Conservation (phyloP, 2,797 vertebrate genomes). For the Nasua narica region DNA sequence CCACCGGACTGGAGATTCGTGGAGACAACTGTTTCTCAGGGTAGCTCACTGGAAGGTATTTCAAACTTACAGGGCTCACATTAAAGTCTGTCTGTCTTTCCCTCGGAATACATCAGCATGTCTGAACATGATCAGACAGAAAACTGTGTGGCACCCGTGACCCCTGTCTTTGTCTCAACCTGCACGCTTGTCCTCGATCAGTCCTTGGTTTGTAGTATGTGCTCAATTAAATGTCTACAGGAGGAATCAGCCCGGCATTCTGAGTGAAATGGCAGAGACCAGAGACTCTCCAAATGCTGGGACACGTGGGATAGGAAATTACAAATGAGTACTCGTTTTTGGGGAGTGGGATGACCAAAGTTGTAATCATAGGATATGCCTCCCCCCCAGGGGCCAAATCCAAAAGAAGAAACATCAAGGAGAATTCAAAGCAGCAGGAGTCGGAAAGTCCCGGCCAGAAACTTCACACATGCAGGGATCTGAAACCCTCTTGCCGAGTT, state of each 20-base stretch:
- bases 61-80: not conserved
- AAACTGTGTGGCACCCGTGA: not conserved
- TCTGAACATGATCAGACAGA: not conserved
- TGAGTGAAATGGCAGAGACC: not conserved
- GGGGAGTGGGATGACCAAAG: not conserved
- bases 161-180: not conserved
- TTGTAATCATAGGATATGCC: not conserved
- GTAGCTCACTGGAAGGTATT: not conserved
- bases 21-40: too few relatives aligned
- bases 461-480: accelerated
- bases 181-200: too few relatives aligned
- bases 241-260: too few relatives aligned
- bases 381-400: not conserved
- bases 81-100: not conserved
- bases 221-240: not conserved
- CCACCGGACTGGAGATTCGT: not conserved
- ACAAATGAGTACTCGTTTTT: not conserved
- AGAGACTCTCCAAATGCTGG: too few relatives aligned
- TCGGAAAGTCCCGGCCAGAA: not conserved
- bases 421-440: not conserved
- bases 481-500: not conserved
- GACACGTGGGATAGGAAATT: not conserved
- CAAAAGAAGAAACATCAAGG: not conserved
- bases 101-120: not conserved
- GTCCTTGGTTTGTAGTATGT: not conserved